Evolutionary conservation across 2,113 vertebrate genomes (phyloP).

Genomic region (Ochotona princeps): DNA sequence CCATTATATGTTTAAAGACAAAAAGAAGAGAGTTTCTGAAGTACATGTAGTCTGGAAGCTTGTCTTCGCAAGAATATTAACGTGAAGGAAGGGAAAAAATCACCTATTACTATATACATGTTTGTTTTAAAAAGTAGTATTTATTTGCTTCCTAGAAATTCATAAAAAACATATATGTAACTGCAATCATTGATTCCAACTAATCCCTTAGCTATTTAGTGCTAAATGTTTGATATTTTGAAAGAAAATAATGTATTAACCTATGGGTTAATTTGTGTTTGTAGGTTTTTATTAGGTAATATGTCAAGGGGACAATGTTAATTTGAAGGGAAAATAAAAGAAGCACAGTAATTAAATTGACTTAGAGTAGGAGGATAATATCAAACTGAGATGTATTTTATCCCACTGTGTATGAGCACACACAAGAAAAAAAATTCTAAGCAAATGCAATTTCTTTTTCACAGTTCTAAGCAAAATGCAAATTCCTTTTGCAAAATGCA

Average conservation of each 20-base stretch:
- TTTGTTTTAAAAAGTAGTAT: conserved; percentile 29
- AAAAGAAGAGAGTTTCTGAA: neutral
- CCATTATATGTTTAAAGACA: neutral
- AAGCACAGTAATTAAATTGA: conserved; percentile 13
- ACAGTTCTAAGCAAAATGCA: neutral
- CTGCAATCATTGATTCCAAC: neutral
- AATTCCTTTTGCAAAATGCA: neutral
- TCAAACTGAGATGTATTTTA: neutral
- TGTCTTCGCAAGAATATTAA: neutral
- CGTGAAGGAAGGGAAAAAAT: neutral
- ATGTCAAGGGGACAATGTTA: neutral
- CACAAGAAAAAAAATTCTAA: neutral
- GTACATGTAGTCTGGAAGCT: neutral
- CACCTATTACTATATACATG: neutral
- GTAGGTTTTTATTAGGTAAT: conserved; percentile 1
- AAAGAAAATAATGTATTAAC: conserved; percentile 1
- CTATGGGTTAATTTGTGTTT: neutral
- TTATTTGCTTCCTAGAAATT: neutral
- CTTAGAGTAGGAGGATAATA: conserved; percentile 5
- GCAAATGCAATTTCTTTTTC: neutral
- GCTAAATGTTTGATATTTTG: conserved; percentile 4
- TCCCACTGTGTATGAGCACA: neutral
- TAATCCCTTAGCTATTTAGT: neutral
- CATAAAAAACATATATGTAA: neutral
- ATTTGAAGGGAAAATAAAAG: conserved; percentile 58